Base-by-base conservation (phyloP, 2,113 vertebrate genomes). In the Perognathus longimembris region DNA sequence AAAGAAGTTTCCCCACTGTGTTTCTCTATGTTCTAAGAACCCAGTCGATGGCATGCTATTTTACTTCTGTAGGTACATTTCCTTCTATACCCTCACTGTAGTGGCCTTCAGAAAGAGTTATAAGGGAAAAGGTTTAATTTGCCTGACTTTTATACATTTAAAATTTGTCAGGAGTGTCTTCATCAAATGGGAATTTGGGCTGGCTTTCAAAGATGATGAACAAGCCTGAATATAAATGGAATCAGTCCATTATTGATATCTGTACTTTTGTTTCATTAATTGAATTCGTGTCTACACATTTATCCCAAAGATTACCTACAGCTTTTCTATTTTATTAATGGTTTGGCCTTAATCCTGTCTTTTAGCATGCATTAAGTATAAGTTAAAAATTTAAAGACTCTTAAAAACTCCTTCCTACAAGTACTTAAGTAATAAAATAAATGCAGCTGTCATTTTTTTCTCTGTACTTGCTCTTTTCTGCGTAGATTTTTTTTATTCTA, bases 281-380 rank as follows among this genome's bases (percentile, higher is more conserved):
- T 92, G 73, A 90, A 78, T 95, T 93, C 88, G 90, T 78, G 77
- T 84, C 24, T 95, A 76, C 76, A 42, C 70, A 30, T 84, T 95
- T 93, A 69, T 67, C 57, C 36, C 36, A 90, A 94, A 63, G 34
- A 85, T 73, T 92, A 17, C 85, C 10, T 84, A 15, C 81, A 54
- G 50, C 66, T 92, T 57, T 64, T 83, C 28, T 38, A 5, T 94
- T 91, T 93, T 90, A 81, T 85, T 94, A 94, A 92, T 85, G 42
- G 2, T 20, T 83, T 88, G 84, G 38, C 69, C 20, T 94, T 92
- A 90, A 75, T 94, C 71, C 18, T 36, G 0, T 76, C n/a, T 92
- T 83, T 63, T 71, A 84, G 40, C 22, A 66, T 77, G 67, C 18
- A 74, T 0, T 83, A 70, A 86, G 63, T 71, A 70, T 42, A 73